phyloP scores from a whole-genome alignment of 2,113 vertebrate genomes.

The Zosterops pallidus region DNA sequence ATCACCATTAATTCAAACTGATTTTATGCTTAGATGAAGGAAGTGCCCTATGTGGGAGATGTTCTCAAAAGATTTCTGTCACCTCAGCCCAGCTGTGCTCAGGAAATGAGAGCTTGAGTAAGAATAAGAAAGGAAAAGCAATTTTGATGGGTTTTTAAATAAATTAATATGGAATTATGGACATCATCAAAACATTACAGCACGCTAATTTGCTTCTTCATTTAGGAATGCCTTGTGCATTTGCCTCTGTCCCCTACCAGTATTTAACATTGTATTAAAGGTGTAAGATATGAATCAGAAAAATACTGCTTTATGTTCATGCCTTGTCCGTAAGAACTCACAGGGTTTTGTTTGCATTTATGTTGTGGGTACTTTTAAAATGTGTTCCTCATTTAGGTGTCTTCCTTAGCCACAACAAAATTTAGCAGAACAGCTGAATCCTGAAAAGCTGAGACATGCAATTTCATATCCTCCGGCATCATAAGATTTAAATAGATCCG shows the following conservation, averaged over 20 bases:
- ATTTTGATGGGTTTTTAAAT: background rate
- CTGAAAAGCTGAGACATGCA: background rate
- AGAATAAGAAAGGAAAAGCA: background rate
- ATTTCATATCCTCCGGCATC: background rate
- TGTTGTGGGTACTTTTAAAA: background rate
- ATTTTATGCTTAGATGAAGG: background rate
- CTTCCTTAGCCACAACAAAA: background rate
- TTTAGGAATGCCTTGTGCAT: background rate
- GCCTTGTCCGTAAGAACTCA: background rate
- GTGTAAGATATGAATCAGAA: background rate
- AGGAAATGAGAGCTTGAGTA: background rate
- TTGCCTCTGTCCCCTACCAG: background rate
- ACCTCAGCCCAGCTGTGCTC: background rate
- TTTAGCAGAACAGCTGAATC: background rate
- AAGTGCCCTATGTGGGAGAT: background rate
- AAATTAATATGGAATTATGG: background rate
- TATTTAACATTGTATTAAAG: background rate
- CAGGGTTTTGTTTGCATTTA: fast-evolving
- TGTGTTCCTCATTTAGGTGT: background rate
- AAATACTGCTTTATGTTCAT: background rate
- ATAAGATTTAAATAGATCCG: background rate
- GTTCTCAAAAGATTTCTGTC: background rate
- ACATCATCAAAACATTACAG: background rate
- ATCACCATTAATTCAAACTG: background rate
- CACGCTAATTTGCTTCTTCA: background rate